Conservation (phyloP, 2,113 vertebrate species). For the Thalassoma bifasciatum region DNA sequence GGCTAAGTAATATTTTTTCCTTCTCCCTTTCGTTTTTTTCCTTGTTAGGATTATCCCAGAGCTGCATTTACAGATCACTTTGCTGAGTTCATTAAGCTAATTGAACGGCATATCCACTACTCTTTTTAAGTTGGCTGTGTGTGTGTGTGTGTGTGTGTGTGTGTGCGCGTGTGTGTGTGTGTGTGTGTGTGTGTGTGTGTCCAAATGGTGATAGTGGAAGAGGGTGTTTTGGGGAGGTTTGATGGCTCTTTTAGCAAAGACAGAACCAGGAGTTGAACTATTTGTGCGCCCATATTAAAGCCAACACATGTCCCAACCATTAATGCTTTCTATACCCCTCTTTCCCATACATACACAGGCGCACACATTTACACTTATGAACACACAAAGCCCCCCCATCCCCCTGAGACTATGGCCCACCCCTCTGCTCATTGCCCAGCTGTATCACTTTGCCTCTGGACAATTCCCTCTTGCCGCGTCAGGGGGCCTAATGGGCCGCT, state of each 20-base stretch:
- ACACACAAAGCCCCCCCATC: slow-evolving; percentile 42
- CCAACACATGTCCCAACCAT: slow-evolving; percentile 56
- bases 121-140: slow-evolving; percentile 81
- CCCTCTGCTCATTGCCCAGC: slow-evolving; percentile 81
- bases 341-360: slow-evolving; percentile 34
- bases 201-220: slow-evolving; percentile 26
- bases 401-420: slow-evolving; percentile 67
- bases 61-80: slow-evolving; percentile 87
- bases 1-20: slow-evolving; percentile 87
- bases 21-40: slow-evolving; percentile 72
- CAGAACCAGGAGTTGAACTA: slow-evolving; percentile 39
- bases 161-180: slow-evolving; percentile 38
- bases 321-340: slow-evolving; percentile 44
- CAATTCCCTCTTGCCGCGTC: slow-evolving; percentile 85
- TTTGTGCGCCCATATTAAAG: slow-evolving; percentile 15
- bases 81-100: slow-evolving; percentile 88
- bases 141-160: slow-evolving; percentile 27
- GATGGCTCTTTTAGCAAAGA: slow-evolving; percentile 59
- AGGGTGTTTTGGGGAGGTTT: slow-evolving; percentile 48
- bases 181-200: slow-evolving; percentile 30
- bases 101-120: slow-evolving; percentile 85
- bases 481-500: slow-evolving; percentile 85
- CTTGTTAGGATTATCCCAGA: slow-evolving; percentile 86
- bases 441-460: slow-evolving; percentile 86
- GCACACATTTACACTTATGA: slow-evolving; percentile 52